Evolutionary conservation across 2,113 vertebrate genomes (phyloP), one percentile per base, ranked within the genome.

Genomic region (Ariopsis seemanni): DNA sequence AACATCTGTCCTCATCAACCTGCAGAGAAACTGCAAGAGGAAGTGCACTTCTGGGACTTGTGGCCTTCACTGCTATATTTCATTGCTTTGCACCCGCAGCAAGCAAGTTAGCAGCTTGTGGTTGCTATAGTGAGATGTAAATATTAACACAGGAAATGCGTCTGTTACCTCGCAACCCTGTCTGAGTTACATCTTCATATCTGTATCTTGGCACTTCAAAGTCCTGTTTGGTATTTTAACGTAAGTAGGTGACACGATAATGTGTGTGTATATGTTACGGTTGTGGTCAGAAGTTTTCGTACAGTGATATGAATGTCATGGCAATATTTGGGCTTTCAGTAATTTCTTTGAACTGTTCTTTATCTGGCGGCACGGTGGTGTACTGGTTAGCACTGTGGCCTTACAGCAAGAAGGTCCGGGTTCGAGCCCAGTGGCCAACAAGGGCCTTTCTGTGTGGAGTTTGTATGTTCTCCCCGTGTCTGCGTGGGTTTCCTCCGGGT

Each of bases 61-160:
- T 60, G 27, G 58, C 22, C 30, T 67, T 30, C 22, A 4, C 48
- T 88, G 63, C 77, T 79, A 48, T 67, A 89, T 79, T 75, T 18
- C 12, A 6, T 34, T 83, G 50, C 22, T 82, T 65, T 63, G 60
- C 71, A 82, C 15, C 17, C 84, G 55, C 11, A 22, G 42, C 48
- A 74, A 55, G 50, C 57, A 53, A 83, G 53, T 27, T 60, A 62
- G 25, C 84, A 88, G 84, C 62, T 53, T 58, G 72, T 53, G 58
- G 89, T 90, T 89, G 85, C 75, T 82, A 89, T 89, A 85, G 88
- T 53, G 82, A 88, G 82, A 87, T 84, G 65, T 82, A 88, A 91
- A 92, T 91, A 91, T 89, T 89, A 85, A 90, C 84, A 75, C 72
- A 88, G 88, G 82, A 89, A 90, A 78, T 67, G n/a, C 57, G 52